Evolutionary conservation across 1,140 invertebrate species (phyloP).

Genomic region (Apis florea): DNA sequence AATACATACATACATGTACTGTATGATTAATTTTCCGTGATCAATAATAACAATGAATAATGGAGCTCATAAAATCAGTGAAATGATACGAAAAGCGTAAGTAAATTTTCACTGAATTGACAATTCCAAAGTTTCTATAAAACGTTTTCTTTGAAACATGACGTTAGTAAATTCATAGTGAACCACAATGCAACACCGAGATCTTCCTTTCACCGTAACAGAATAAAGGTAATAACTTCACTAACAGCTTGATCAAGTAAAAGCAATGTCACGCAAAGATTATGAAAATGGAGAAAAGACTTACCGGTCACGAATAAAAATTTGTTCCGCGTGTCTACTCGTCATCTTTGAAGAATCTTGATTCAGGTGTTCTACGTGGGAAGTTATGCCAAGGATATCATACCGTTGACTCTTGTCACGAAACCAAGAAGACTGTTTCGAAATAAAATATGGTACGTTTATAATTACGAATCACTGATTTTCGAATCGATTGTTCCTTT

Average conservation of each 20-base stretch:
- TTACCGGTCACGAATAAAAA: conserved; percentile 32
- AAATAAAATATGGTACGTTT: conserved; percentile 15
- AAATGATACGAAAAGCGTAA: conserved; percentile 1
- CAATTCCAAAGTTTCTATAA: not conserved
- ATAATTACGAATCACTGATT: not conserved
- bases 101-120: not conserved
- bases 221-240: conserved; percentile 6
- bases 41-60: not conserved
- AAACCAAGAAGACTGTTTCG: conserved; percentile 32
- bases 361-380: conserved; percentile 31
- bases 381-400: conserved; percentile 44
- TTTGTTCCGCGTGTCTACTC: conserved; percentile 44
- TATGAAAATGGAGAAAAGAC: conserved; percentile 13
- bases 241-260: conserved; percentile 24
- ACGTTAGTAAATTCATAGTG: conserved; percentile 11
- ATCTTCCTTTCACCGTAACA: conserved; percentile 46
- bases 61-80: not conserved
- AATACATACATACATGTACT: not conserved
- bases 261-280: conserved; percentile 28
- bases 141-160: conserved; percentile 1
- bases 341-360: conserved; percentile 56
- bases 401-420: conserved; percentile 39
- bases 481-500: conserved; percentile 3
- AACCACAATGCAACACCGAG: not conserved
- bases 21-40: conserved; percentile 13